Percentiles rank a stretch among this genome's conserved stretches.
These are phyloP conservation scores for Pionites leucogaster DNA, from an alignment of 2,113 vertebrate genomes.

Conservation along the genomic window DNA sequence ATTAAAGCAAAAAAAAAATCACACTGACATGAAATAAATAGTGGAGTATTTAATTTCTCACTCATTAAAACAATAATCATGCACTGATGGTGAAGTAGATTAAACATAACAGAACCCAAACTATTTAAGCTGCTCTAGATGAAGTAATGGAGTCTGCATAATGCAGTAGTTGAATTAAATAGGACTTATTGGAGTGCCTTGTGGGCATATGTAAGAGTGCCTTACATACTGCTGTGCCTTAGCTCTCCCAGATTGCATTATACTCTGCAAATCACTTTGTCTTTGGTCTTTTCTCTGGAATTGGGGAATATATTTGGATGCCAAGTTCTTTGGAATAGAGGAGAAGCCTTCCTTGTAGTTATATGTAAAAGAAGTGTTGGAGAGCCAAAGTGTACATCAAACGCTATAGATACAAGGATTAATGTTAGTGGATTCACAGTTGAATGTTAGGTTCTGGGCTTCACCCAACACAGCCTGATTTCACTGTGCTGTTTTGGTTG, in stretches of 20 bases:
- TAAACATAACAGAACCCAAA: neutral
- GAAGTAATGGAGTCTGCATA: neutral
- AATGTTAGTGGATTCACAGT: too few species aligned
- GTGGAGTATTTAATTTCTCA: neutral
- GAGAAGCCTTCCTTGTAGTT: neutral
- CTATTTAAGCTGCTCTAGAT: neutral
- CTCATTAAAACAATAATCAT: neutral
- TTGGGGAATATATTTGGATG: neutral
- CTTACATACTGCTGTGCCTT: rapidly evolving
- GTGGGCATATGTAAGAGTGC: neutral
- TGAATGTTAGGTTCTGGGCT: neutral
- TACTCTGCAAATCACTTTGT: neutral
- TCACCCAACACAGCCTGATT: rapidly evolving
- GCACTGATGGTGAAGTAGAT: neutral
- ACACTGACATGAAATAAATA: neutral
- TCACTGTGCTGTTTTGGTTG: too few species aligned
- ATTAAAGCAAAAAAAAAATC: neutral
- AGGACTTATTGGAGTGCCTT: neutral
- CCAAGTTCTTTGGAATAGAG: neutral
- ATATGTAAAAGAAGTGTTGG: rapidly evolving
- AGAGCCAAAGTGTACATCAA: neutral
- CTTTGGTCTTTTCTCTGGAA: neutral
- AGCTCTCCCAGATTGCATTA: neutral
- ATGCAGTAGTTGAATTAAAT: neutral
- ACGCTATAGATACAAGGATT: rapidly evolving